Conservation (phyloP, 1,140 invertebrate genomes). For the Stegodyphus mimosarum region DNA sequence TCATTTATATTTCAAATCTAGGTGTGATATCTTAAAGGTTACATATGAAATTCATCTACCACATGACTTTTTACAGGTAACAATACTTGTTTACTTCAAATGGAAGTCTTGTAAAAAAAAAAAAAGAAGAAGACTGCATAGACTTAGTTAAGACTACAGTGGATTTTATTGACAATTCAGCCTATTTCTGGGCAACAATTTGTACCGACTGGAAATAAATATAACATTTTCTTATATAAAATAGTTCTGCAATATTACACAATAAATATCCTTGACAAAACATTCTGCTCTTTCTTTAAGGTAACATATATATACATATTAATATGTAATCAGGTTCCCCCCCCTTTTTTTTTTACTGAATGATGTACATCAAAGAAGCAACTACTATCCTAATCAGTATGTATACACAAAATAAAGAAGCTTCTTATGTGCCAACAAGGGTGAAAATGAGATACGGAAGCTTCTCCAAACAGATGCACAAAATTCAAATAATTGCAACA, state of each 20-base stretch:
- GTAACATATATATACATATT: conserved; percentile 41
- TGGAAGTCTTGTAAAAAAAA: not conserved
- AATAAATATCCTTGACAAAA: conserved; percentile 56
- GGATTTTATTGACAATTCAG: conserved; percentile 51
- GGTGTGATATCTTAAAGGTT: too few species aligned
- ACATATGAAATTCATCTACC: too few species aligned
- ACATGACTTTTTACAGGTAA: too few species aligned
- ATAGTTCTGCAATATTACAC: conserved; percentile 54
- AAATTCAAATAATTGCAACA: not conserved
- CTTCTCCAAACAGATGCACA: not conserved
- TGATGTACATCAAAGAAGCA: not conserved
- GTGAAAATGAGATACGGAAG: not conserved
- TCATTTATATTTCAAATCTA: too few species aligned
- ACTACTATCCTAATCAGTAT: not conserved
- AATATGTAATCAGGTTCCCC: not conserved
- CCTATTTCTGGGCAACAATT: conserved; percentile 41
- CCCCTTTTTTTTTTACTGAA: not conserved
- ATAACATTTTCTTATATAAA: conserved; percentile 55
- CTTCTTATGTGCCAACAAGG: not conserved
- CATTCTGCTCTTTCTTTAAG: conserved; percentile 14
- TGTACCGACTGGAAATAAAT: conserved; percentile 45
- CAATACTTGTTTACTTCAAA: too few species aligned
- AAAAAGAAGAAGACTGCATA: conserved; percentile 22
- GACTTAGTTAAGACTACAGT: conserved; percentile 46
- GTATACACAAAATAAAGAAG: too few species aligned